Percentiles rank a stretch among this genome's conserved stretches.
phyloP scores from a whole-genome alignment of 2,797 vertebrate species.

The Furcifer pardalis region DNA sequence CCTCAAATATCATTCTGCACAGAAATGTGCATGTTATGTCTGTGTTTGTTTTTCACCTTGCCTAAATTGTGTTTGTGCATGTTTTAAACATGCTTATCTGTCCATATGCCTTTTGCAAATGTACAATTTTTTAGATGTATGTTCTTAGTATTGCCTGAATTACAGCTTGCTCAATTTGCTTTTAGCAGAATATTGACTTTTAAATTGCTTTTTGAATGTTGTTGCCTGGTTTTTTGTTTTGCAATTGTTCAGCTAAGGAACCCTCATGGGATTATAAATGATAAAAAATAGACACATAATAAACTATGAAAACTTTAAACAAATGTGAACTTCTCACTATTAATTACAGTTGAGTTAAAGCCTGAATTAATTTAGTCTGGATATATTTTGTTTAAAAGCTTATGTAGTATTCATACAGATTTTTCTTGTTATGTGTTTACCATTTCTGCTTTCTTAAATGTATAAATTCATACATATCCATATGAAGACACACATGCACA shows the following conservation, averaged over 20 bases:
- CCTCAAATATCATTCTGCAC: not conserved
- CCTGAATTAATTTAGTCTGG: too few relatives aligned
- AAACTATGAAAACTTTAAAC: too few relatives aligned
- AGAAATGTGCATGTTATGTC: not conserved
- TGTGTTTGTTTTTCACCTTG: not conserved
- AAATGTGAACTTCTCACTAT: too few relatives aligned
- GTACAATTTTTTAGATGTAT: not conserved
- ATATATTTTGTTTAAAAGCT: not conserved
- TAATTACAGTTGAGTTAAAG: too few relatives aligned
- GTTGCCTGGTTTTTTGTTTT: too few relatives aligned
- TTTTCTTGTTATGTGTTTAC: not conserved
- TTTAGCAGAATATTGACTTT: too few relatives aligned
- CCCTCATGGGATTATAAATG: too few relatives aligned
- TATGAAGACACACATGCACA: too few relatives aligned
- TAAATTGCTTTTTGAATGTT: too few relatives aligned
- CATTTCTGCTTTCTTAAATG: not conserved
- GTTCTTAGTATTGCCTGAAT: not conserved
- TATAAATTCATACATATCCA: too few relatives aligned
- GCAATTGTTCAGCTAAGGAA: too few relatives aligned
- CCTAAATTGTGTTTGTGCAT: not conserved
- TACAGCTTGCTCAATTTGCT: not conserved
- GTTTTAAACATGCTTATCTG: not conserved
- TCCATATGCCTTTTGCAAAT: not conserved
- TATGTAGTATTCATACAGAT: not conserved
- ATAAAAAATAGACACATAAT: too few relatives aligned